Conservation (phyloP, 2,113 vertebrate species). For the Pheucticus melanocephalus region DNA sequence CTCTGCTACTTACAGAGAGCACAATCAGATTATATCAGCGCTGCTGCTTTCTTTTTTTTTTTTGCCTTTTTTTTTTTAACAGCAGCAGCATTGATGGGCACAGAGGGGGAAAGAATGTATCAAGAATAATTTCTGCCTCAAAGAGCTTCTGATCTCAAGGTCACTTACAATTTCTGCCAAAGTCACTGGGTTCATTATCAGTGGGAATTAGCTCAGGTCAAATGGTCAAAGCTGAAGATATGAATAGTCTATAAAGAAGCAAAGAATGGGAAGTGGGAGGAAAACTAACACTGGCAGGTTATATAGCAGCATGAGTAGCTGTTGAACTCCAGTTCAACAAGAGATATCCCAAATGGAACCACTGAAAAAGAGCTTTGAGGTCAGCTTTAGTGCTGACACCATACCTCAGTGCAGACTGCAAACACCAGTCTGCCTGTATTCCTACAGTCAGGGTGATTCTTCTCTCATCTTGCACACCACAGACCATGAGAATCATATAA, state of each 20-base stretch:
- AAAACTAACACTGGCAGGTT: not conserved
- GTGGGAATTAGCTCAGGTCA: not conserved
- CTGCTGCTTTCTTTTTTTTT: too few species aligned
- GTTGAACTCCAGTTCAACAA: not conserved
- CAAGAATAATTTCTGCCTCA: not conserved
- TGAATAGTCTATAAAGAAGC: not conserved
- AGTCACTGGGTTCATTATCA: not conserved
- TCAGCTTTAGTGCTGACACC: not conserved
- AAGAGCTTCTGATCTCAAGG: not conserved
- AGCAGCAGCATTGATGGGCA: not conserved
- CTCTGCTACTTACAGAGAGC: not conserved
- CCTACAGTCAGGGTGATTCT: not conserved
- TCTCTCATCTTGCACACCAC: not conserved
- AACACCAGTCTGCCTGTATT: not conserved
- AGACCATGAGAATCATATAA: not conserved
- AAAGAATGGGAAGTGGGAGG: not conserved
- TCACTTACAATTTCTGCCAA: not conserved
- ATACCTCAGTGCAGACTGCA: not conserved
- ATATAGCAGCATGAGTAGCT: not conserved
- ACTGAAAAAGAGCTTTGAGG: not conserved
- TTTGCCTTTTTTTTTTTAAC: not conserved
- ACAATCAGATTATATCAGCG: not conserved
- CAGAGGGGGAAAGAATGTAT: not conserved
- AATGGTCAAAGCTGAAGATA: not conserved
- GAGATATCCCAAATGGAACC: not conserved